These are phyloP conservation scores for Rhodeus uyekii DNA, from an alignment of 2,797 vertebrate genomes.

Conservation along the genomic window DNA sequence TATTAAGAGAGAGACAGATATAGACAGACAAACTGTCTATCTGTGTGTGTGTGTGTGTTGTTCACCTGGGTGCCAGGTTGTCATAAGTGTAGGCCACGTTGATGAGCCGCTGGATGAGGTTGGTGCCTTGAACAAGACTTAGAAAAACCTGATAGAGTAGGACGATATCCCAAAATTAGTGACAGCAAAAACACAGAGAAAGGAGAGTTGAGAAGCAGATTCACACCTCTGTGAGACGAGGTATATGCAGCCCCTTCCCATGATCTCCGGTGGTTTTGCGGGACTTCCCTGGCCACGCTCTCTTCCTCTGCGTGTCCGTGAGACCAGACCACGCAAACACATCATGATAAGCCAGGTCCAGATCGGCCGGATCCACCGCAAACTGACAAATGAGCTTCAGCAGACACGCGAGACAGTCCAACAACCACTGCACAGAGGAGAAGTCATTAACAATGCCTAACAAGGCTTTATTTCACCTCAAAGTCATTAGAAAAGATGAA, in stretches of 20 bases:
- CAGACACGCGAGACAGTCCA: constrained; percentile 97
- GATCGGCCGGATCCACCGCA: constrained; percentile 93
- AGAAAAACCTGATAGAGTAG: constrained; percentile 87
- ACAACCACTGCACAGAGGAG: constrained; percentile 89
- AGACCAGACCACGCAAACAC: constrained; percentile 98
- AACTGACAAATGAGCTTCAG: constrained; percentile 99
- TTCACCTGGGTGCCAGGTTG: constrained; percentile 95
- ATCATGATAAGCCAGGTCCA: constrained; percentile 97
- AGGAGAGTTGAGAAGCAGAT: neutral
- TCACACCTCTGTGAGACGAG: constrained; percentile 91
- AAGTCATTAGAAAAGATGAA: neutral
- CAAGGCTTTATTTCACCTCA: neutral
- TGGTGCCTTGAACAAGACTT: constrained; percentile 93
- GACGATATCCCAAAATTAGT: neutral
- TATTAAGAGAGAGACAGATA: too few species aligned
- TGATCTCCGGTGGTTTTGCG: constrained; percentile 92
- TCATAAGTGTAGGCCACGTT: constrained; percentile 98
- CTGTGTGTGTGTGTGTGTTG: neutral
- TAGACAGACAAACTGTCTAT: too few species aligned
- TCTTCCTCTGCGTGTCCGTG: constrained; percentile 89
- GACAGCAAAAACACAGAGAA: neutral
- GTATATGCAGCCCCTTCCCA: constrained; percentile 92
- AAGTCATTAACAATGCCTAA: too few species aligned
- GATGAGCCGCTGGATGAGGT: constrained; percentile 95
- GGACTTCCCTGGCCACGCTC: constrained; percentile 94